Evolutionary conservation across 2,797 vertebrate species (phyloP).

Genomic region (Orientallactaga sibirica): DNA sequence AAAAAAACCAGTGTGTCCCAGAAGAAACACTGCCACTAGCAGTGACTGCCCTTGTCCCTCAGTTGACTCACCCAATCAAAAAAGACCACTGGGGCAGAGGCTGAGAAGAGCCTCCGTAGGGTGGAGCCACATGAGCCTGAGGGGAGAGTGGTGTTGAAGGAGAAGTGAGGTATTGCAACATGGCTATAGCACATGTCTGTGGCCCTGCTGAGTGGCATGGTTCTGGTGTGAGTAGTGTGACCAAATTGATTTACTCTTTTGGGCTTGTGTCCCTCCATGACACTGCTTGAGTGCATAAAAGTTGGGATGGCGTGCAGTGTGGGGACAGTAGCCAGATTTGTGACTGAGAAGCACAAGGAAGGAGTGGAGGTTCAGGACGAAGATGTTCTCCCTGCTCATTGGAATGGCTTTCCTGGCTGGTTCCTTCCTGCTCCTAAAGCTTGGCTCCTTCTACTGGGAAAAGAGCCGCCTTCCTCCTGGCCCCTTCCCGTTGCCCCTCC

Average conservation of each 20-base stretch:
- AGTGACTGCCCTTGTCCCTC: neutral
- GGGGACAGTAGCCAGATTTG: neutral
- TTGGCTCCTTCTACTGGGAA: constrained; percentile 75
- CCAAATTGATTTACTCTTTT: constrained; percentile 53
- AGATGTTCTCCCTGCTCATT: constrained; percentile 71
- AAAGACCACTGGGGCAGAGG: neutral
- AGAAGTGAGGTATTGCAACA: neutral
- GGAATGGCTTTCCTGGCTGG: constrained; percentile 14
- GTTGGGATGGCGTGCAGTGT: neutral
- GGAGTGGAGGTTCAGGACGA: neutral
- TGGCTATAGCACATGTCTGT: neutral
- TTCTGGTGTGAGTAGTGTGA: constrained; percentile 5
- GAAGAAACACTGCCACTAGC: neutral
- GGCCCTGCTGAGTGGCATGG: neutral
- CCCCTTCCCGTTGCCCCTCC: constrained; percentile 81
- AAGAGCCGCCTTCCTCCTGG: constrained; percentile 82
- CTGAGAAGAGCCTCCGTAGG: neutral
- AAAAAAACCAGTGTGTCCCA: neutral
- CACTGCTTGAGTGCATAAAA: neutral
- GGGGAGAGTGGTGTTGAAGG: neutral
- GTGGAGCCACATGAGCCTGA: neutral
- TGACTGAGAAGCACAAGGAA: neutral
- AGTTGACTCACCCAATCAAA: neutral
- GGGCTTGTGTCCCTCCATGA: neutral
- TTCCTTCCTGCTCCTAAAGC: constrained; percentile 76